Percentiles rank a stretch among this genome's conserved stretches.
Evolutionary conservation across 2,113 vertebrate genomes (phyloP).

Genomic region (Polyodon spathula): DNA sequence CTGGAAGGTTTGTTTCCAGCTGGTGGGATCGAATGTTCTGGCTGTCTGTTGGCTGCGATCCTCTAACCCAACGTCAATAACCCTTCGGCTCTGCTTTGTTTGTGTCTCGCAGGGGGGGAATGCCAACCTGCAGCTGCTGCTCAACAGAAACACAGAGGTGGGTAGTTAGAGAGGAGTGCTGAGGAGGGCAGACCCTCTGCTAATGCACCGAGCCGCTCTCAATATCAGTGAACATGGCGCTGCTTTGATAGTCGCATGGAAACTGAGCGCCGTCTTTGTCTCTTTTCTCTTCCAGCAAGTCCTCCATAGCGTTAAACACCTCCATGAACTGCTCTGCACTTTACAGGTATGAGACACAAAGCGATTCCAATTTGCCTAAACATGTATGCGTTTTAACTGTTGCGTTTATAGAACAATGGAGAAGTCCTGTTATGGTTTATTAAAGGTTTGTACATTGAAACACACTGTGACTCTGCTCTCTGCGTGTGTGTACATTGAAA

Average conservation of each 20-base stretch:
- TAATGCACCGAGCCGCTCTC: too few species aligned
- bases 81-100: constrained; percentile 33
- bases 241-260: not conserved
- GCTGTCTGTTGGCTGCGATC: constrained; percentile 14
- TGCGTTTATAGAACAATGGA: not conserved
- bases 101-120: constrained; percentile 71
- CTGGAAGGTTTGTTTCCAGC: constrained; percentile 3
- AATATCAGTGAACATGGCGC: not conserved
- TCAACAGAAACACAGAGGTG: constrained; percentile 94
- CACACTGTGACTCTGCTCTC: not conserved
- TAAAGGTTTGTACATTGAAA: not conserved
- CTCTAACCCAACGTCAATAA: not conserved
- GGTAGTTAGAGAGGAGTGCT: too few species aligned
- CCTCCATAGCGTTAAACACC: constrained; percentile 70
- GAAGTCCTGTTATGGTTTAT: constrained; percentile 7
- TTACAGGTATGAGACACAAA: constrained; percentile 77
- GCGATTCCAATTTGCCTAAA: not conserved
- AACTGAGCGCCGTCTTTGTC: constrained; percentile 8
- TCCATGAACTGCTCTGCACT: constrained; percentile 74
- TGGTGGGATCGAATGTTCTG: constrained; percentile 5
- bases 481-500: not conserved
- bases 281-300: constrained; percentile 60
- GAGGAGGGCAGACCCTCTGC: too few species aligned
- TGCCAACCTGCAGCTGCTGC: constrained; percentile 71
- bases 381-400: not conserved